Conservation (phyloP, 1,140 invertebrate genomes). For the Solen grandis region DNA sequence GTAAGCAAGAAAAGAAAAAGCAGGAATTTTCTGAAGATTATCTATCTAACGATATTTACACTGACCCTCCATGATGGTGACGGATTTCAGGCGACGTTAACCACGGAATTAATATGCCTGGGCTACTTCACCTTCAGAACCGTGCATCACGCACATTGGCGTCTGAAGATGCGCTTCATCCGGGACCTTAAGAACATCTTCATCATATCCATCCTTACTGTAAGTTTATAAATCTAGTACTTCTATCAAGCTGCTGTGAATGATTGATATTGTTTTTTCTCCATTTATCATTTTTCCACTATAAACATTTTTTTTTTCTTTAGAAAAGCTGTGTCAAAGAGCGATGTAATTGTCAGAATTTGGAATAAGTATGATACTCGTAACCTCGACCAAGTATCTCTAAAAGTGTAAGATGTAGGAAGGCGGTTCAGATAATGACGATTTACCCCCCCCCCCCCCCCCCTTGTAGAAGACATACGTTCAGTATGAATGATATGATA, state of each 20-base stretch:
- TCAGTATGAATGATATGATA: no score
- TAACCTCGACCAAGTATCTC: neutral
- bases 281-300: neutral
- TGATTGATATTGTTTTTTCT: neutral
- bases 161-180: conserved; percentile 7
- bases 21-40: neutral
- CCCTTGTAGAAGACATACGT: no score
- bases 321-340: neutral
- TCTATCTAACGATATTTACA: neutral
- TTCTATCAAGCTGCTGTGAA: neutral
- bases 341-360: neutral
- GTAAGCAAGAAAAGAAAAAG: neutral
- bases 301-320: neutral
- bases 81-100: conserved; percentile 34
- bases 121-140: conserved; percentile 29
- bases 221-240: neutral
- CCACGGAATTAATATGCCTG: conserved; percentile 20
- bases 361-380: neutral
- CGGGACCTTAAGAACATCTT: conserved; percentile 41
- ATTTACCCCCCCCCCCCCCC: no score
- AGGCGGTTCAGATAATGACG: no score
- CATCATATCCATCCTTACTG: conserved; percentile 10
- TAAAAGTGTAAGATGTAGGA: neutral
- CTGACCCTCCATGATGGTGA: neutral
- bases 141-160: conserved; percentile 37